Evolutionary conservation across 2,113 vertebrate genomes (phyloP).

Genomic region (Patagioenas fasciata): DNA sequence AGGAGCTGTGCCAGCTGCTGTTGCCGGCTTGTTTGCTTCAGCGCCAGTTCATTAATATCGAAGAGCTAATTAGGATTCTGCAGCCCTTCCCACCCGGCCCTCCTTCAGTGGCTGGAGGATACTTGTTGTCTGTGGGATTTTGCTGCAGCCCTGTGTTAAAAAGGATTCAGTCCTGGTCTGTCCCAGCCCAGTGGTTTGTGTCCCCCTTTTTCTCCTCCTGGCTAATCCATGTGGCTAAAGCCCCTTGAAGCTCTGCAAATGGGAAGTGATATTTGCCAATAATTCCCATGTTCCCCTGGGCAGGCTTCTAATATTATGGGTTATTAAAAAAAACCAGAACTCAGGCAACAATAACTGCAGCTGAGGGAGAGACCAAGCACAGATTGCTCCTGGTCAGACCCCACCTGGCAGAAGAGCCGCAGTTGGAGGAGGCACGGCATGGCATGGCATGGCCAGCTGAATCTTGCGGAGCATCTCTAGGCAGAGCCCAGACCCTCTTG

Average conservation of each 20-base stretch:
- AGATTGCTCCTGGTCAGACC: background rate
- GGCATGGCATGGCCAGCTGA: rapidly evolving
- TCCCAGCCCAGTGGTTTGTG: background rate
- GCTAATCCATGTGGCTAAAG: constrained; percentile 24
- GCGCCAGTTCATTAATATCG: constrained; percentile 26
- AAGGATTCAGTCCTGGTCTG: background rate
- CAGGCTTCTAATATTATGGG: constrained; percentile 48
- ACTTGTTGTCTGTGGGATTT: background rate
- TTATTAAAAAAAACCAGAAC: constrained; percentile 61
- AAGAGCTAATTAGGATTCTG: constrained; percentile 57
- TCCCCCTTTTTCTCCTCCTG: background rate
- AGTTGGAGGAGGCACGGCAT: background rate
- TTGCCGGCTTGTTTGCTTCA: background rate
- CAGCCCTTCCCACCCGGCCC: constrained; percentile 2
- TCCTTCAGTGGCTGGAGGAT: background rate
- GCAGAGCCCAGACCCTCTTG: background rate
- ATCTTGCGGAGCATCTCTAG: background rate
- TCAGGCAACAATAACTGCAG: constrained; percentile 28
- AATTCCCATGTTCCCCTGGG: constrained; percentile 50
- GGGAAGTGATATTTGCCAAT: constrained; percentile 61
- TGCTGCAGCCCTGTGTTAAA: background rate
- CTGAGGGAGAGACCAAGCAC: background rate
- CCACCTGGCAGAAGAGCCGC: background rate
- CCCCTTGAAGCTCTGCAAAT: constrained; percentile 25
- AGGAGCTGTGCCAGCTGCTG: background rate